phyloP scores from a whole-genome alignment of 2,797 vertebrate species.

The Pseudotriccus pelzelni region DNA sequence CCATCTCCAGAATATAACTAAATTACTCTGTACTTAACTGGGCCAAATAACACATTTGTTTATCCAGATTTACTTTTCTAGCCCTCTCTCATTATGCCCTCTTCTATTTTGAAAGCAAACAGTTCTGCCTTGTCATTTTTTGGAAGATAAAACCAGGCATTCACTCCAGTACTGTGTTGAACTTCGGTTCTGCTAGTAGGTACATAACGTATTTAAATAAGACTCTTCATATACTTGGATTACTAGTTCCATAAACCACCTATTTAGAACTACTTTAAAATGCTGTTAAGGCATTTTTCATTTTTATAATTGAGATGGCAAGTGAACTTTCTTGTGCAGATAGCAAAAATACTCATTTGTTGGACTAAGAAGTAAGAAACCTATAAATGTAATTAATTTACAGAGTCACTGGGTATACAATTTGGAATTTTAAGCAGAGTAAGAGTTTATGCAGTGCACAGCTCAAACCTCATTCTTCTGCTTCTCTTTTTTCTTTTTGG shows the following conservation, averaged over 20 bases:
- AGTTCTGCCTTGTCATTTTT: background rate
- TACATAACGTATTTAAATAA: background rate
- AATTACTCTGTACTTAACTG: background rate
- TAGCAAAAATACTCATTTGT: background rate
- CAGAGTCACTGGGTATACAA: background rate
- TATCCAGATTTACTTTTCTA: background rate
- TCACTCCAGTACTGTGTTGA: background rate
- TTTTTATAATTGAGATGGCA: background rate
- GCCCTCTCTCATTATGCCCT: rapidly evolving
- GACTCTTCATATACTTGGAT: background rate
- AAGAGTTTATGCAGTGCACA: background rate
- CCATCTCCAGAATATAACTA: background rate
- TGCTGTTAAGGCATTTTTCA: background rate
- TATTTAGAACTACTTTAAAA: background rate
- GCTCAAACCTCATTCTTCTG: background rate
- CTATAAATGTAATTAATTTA: background rate
- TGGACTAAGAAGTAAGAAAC: background rate
- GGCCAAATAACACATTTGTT: background rate
- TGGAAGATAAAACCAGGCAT: background rate
- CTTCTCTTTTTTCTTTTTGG: background rate
- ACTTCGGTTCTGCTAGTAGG: background rate
- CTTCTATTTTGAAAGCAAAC: background rate
- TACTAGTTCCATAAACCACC: background rate
- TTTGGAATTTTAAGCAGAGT: background rate
- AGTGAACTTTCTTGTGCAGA: background rate